Evolutionary conservation across 2,797 vertebrate species (phyloP).

Genomic region (Cephalopachus bancanus): DNA sequence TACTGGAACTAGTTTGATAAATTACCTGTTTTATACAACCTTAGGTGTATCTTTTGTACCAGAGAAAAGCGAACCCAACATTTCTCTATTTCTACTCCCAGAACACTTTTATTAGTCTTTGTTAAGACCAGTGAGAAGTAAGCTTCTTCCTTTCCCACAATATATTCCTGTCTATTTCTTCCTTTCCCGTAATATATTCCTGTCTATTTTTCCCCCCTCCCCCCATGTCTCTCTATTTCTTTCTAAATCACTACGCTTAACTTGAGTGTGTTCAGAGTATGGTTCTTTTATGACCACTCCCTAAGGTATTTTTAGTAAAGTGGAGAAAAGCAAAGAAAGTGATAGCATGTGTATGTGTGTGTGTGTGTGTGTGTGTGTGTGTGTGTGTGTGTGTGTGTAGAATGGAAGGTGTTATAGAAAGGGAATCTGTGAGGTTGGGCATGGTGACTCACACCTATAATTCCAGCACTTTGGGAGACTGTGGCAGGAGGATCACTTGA

Average conservation of each 20-base stretch:
- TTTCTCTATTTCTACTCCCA: not conserved
- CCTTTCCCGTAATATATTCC: constrained; percentile 75
- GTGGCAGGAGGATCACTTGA: too few species aligned
- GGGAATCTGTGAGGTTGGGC: not conserved
- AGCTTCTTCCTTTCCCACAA: constrained; percentile 71
- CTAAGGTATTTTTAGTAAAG: not conserved
- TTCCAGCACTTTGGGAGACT: too few species aligned
- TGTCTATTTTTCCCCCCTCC: constrained; percentile 11
- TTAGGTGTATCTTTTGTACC: not conserved
- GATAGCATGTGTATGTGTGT: not conserved
- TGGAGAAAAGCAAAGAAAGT: not conserved
- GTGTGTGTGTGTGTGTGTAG: not conserved
- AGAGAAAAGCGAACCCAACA: not conserved
- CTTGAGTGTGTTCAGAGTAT: not conserved
- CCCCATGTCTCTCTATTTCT: constrained; percentile 21
- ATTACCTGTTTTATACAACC: not conserved
- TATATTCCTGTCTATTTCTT: constrained; percentile 73
- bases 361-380: not conserved
- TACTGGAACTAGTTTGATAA: not conserved
- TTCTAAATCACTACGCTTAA: not conserved
- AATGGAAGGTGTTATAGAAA: not conserved
- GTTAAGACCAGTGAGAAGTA: not conserved
- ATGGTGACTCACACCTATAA: too few species aligned
- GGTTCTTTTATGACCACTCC: not conserved
- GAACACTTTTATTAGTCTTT: not conserved